Conservation (phyloP, 1,140 invertebrate species). For the Oedothorax gibbosus region DNA sequence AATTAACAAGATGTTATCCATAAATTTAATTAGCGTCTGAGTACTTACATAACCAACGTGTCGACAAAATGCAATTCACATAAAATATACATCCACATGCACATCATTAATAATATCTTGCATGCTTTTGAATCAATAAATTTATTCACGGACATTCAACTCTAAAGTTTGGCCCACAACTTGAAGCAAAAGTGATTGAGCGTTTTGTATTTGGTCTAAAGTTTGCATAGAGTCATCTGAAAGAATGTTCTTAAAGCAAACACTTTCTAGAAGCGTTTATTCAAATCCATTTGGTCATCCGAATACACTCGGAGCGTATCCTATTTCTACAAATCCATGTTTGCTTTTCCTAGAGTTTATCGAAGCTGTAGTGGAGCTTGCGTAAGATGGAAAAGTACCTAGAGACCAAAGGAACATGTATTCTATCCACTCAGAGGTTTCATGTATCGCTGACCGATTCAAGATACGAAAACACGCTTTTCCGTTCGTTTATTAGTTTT, state of each 20-base stretch:
- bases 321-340: slow-evolving; percentile 42
- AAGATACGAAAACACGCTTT: not conserved
- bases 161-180: not conserved
- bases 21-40: too few relatives aligned
- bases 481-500: not conserved
- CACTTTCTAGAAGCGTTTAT: slow-evolving; percentile 45
- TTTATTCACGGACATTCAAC: slow-evolving; percentile 14
- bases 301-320: slow-evolving; percentile 33
- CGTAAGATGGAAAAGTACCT: slow-evolving; percentile 40
- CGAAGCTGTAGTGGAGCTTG: not conserved
- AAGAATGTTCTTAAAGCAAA: slow-evolving; percentile 25
- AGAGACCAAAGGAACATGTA: slow-evolving; percentile 8
- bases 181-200: not conserved
- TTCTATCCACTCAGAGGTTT: slow-evolving; percentile 34
- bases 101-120: too few relatives aligned
- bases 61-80: too few relatives aligned
- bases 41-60: too few relatives aligned
- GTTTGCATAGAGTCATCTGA: slow-evolving; percentile 6
- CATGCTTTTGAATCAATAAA: not conserved
- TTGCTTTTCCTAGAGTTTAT: slow-evolving; percentile 44
- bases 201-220: slow-evolving; percentile 41
- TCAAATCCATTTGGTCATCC: slow-evolving; percentile 53
- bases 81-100: too few relatives aligned
- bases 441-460: slow-evolving; percentile 25
- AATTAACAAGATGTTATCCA: too few relatives aligned